These are phyloP conservation scores for Stegana nigrithorax DNA, from an alignment of 2,888 invertebrate species.

Conservation along the genomic window DNA sequence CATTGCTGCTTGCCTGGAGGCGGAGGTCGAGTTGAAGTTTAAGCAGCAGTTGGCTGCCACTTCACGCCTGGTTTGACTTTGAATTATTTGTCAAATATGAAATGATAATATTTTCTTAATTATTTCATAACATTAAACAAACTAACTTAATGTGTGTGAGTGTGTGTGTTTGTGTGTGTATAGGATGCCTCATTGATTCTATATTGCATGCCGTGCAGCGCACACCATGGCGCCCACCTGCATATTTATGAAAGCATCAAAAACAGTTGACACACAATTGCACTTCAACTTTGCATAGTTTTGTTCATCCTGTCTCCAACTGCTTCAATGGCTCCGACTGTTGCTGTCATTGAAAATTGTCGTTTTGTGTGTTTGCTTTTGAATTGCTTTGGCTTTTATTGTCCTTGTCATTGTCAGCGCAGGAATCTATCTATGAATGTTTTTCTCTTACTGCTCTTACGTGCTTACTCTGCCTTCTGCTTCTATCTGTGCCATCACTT, in stretches of 20 bases:
- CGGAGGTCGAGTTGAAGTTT: neutral
- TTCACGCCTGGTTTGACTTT: too few species aligned
- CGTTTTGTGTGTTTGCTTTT: neutral
- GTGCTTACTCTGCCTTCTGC: too few species aligned
- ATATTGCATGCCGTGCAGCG: neutral
- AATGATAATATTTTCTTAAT: conserved; percentile 52
- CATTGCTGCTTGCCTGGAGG: neutral
- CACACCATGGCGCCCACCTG: neutral
- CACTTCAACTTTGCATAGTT: conserved; percentile 39
- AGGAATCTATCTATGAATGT: too few species aligned
- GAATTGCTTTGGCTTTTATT: neutral
- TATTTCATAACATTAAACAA: too few species aligned
- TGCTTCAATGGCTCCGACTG: neutral
- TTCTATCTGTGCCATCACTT: too few species aligned
- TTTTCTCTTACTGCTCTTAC: too few species aligned
- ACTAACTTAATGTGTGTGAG: neutral
- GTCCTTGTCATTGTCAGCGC: neutral
- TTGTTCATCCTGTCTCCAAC: neutral
- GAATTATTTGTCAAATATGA: conserved; percentile 8
- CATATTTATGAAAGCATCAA: conserved; percentile 16
- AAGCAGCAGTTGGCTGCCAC: neutral
- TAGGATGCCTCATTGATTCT: neutral
- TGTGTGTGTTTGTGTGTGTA: neutral
- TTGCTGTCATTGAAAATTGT: neutral
- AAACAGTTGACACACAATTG: conserved; percentile 51